These are phyloP conservation scores for Rhinogobius similis DNA, from an alignment of 2,113 vertebrate species.

Conservation along the genomic window DNA sequence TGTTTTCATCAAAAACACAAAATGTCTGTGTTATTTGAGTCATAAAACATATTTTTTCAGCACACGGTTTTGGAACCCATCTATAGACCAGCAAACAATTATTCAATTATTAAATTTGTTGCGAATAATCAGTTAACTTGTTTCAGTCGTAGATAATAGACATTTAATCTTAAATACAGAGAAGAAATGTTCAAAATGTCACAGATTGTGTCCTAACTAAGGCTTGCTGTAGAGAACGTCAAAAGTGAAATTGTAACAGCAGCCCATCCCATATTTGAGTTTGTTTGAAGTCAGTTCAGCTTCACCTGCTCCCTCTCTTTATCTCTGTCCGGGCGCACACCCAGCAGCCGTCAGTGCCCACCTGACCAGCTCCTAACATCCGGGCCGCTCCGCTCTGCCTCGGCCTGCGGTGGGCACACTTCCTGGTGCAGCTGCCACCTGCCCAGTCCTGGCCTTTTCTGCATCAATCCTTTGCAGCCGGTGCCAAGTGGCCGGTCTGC, in stretches of 20 bases:
- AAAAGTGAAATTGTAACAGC: conserved; percentile 6
- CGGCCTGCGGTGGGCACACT: conserved; percentile 54
- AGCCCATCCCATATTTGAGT: conserved; percentile 37
- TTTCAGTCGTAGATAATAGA: no score
- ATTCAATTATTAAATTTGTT: no score
- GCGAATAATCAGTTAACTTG: no score
- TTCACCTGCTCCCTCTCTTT: conserved; percentile 37
- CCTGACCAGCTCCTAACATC: conserved; percentile 44
- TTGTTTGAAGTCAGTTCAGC: conserved; percentile 15
- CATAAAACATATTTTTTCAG: no score
- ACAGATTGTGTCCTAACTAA: no score
- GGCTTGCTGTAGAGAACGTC: not conserved
- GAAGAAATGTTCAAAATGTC: not conserved
- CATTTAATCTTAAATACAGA: not conserved
- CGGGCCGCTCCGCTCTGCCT: conserved; percentile 35
- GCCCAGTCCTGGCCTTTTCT: conserved; percentile 48
- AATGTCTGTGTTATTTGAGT: no score
- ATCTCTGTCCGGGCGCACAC: conserved; percentile 33
- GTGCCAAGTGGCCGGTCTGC: conserved; percentile 41
- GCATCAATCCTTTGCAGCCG: conserved; percentile 54
- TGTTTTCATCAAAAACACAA: no score
- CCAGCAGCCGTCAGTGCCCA: conserved; percentile 49
- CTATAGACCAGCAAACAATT: no score
- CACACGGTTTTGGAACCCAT: no score
- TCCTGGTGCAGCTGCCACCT: conserved; percentile 69